These are phyloP conservation scores for Nyctereutes procyonoides DNA, from an alignment of 2,113 vertebrate species.

Conservation along the genomic window DNA sequence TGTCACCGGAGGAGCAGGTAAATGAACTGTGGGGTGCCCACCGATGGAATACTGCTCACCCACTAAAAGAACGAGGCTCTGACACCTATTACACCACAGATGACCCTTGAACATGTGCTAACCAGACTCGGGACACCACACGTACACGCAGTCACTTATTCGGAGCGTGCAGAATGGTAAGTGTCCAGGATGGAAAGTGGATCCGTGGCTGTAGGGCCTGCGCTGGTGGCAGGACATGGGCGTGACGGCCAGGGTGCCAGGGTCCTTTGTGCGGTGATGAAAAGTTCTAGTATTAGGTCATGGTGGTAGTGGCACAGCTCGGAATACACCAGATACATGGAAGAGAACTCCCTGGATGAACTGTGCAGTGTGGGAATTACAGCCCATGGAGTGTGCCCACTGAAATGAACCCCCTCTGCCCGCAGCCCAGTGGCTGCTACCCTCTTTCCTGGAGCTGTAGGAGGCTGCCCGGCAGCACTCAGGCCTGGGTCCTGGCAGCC, in stretches of 20 bases:
- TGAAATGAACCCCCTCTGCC: not conserved
- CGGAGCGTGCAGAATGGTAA: not conserved
- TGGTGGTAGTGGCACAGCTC: not conserved
- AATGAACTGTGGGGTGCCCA: not conserved
- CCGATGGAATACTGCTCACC: accelerated
- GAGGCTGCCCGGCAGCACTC: not conserved
- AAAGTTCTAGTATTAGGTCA: not conserved
- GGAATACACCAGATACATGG: not conserved
- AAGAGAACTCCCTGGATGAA: not conserved
- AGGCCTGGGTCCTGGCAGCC: too few relatives aligned
- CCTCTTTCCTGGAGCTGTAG: not conserved
- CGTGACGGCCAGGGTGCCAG: not conserved
- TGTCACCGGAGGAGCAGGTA: not conserved
- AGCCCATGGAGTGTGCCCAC: too few relatives aligned
- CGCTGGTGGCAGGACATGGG: not conserved
- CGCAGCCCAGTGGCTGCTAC: too few relatives aligned
- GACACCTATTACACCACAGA: accelerated
- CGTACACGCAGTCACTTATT: accelerated
- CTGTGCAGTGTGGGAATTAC: not conserved
- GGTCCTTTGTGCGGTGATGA: not conserved
- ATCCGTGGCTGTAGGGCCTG: not conserved
- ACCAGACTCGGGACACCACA: too few relatives aligned
- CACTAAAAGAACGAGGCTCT: not conserved
- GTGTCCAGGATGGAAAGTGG: not conserved
- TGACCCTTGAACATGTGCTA: not conserved